A percentile compares a stretch with the other conserved stretches of the same genome.
Conservation (phyloP, 2,888 invertebrate genomes). For the Drosophila tanythrix region DNA sequence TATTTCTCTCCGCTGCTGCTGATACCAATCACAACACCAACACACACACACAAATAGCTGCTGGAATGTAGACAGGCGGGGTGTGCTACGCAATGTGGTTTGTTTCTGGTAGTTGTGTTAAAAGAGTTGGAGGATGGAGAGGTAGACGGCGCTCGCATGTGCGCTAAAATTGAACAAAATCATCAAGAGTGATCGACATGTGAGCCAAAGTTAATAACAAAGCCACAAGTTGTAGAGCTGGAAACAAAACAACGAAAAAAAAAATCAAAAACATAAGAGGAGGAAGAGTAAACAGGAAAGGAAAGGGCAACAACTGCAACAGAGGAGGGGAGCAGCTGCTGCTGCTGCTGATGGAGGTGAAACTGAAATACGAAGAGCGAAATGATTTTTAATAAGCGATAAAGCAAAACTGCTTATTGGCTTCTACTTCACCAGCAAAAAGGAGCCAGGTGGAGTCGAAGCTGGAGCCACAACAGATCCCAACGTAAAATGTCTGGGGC, state of each 20-base stretch:
- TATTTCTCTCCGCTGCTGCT: conserved; percentile 67
- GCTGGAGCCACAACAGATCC: conserved; percentile 8
- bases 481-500: conserved; percentile 13
- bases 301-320: conserved; percentile 17
- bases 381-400: conserved; percentile 84
- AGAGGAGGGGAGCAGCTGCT: conserved; percentile 23
- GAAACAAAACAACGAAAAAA: background rate
- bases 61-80: conserved; percentile 68
- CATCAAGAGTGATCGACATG: conserved; percentile 82
- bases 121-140: conserved; percentile 29
- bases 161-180: conserved; percentile 81
- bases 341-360: conserved; percentile 59
- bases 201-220: conserved; percentile 82
- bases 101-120: conserved; percentile 20
- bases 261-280: background rate
- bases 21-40: conserved; percentile 74
- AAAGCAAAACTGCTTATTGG: conserved; percentile 83
- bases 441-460: conserved; percentile 54
- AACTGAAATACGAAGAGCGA: conserved; percentile 82
- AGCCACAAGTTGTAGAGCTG: conserved; percentile 43
- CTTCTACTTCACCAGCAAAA: conserved; percentile 45
- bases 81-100: conserved; percentile 34
- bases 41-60: conserved; percentile 33
- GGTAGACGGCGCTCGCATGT: conserved; percentile 78
- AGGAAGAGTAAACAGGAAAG: conserved; percentile 27